phyloP scores from a whole-genome alignment of 2,797 vertebrate genomes.

The Chaenodraco wilsoni region DNA sequence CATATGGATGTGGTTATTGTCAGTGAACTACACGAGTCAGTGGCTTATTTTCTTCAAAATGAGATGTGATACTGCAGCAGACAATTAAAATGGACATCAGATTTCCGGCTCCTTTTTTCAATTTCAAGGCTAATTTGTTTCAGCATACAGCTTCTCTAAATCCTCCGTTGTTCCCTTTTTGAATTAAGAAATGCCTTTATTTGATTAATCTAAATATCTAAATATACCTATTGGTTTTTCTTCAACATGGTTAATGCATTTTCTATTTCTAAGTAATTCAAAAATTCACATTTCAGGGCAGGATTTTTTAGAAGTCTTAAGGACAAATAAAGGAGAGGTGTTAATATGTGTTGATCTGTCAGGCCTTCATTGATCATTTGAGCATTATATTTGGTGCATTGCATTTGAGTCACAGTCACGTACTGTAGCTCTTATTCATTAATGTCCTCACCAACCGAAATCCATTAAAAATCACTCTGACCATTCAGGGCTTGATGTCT shows the following conservation, averaged over 20 bases:
- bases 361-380: slow-evolving; percentile 11
- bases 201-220: slow-evolving; percentile 12
- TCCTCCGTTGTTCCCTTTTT: slow-evolving; percentile 19
- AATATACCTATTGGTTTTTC: background rate
- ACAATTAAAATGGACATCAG: slow-evolving; percentile 7
- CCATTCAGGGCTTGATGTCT: slow-evolving; percentile 23
- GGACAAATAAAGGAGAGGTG: slow-evolving; percentile 4
- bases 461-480: slow-evolving; percentile 44
- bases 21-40: background rate
- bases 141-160: background rate
- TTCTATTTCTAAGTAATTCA: background rate
- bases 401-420: slow-evolving; percentile 23
- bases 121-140: slow-evolving; percentile 65
- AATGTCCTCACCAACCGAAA: slow-evolving; percentile 27
- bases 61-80: slow-evolving; percentile 15
- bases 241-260: background rate
- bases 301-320: background rate
- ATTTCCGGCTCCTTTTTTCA: slow-evolving; percentile 13
- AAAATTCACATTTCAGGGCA: background rate
- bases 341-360: background rate
- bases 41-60: slow-evolving; percentile 5
- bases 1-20: slow-evolving; percentile 16
- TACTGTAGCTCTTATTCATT: background rate
- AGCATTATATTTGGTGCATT: slow-evolving; percentile 21
- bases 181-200: slow-evolving; percentile 16